Conservation (phyloP, 2,888 invertebrate species). For the Napeogenes inachia region DNA sequence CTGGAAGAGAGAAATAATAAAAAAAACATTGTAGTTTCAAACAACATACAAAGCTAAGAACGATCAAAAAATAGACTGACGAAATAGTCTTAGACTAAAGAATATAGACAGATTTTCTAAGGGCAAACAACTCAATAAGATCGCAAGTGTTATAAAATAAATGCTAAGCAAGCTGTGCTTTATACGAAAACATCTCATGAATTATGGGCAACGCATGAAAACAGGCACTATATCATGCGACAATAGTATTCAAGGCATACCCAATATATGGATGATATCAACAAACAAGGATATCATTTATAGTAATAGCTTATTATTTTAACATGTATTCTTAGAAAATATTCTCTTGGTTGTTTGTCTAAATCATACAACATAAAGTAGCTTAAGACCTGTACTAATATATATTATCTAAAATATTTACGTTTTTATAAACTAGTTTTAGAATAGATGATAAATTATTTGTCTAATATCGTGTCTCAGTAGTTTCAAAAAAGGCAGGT, state of each 20-base stretch:
- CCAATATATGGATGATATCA: conserved; percentile 24
- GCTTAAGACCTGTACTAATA: too few relatives aligned
- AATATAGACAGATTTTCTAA: background rate
- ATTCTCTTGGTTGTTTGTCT: too few relatives aligned
- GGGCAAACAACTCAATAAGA: background rate
- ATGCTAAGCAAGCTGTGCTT: conserved; percentile 61
- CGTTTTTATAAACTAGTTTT: too few relatives aligned
- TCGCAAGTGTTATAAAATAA: conserved; percentile 26
- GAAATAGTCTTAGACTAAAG: background rate
- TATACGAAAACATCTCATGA: conserved; percentile 66
- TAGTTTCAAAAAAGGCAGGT: too few relatives aligned
- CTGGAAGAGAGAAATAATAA: background rate
- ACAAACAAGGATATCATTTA: conserved; percentile 5
- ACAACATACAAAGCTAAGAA: background rate
- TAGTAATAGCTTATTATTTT: background rate
- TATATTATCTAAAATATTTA: too few relatives aligned
- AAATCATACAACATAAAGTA: too few relatives aligned
- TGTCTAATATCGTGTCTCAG: too few relatives aligned
- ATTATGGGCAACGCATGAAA: conserved; percentile 46
- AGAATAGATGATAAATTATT: too few relatives aligned
- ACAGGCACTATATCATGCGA: conserved; percentile 45
- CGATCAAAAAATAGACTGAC: too few relatives aligned
- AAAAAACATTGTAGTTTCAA: background rate
- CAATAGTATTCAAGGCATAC: conserved; percentile 11
- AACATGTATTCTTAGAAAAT: background rate